Percentiles rank a stretch among this genome's conserved stretches.
Evolutionary conservation across 2,888 invertebrate genomes (phyloP).

Genomic region (Flexamia atlantica): DNA sequence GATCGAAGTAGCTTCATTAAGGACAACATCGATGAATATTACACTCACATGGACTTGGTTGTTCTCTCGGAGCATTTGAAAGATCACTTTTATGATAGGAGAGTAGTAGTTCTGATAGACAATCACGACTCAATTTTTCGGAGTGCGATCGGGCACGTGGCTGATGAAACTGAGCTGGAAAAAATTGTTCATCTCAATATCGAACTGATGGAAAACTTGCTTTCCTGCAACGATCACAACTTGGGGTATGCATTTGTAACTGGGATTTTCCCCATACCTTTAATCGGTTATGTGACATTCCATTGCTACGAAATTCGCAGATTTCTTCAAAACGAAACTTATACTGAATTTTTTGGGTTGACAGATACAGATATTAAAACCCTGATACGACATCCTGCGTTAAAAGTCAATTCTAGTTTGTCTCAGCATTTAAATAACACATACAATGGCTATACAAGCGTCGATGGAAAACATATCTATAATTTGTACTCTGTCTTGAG

Average conservation of each 20-base stretch:
- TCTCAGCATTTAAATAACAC: neutral
- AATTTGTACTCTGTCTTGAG: constrained; percentile 33
- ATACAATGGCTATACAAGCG: constrained; percentile 21
- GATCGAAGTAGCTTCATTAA: constrained; percentile 18
- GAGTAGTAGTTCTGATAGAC: constrained; percentile 52
- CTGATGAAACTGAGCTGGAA: neutral
- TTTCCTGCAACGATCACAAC: constrained; percentile 10
- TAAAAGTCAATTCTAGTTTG: constrained; percentile 8
- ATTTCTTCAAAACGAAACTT: constrained; percentile 41
- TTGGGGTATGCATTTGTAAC: constrained; percentile 22
- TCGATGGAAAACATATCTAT: constrained; percentile 6
- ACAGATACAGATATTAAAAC: constrained; percentile 1
- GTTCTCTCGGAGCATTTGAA: constrained; percentile 12
- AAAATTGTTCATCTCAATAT: constrained; percentile 32
- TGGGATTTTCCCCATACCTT: constrained; percentile 15
- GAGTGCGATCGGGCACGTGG: neutral
- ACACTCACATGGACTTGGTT: constrained; percentile 1
- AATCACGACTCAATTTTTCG: constrained; percentile 39
- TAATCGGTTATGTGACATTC: constrained; percentile 24
- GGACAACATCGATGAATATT: constrained; percentile 7
- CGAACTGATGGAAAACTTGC: constrained; percentile 14
- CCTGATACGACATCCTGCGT: constrained; percentile 18
- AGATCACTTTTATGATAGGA: constrained; percentile 31
- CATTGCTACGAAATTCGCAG: neutral
- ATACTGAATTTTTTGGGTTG: constrained; percentile 23